Base-by-base conservation (phyloP, 2,888 invertebrate genomes). In the Agrochola circellaris region DNA sequence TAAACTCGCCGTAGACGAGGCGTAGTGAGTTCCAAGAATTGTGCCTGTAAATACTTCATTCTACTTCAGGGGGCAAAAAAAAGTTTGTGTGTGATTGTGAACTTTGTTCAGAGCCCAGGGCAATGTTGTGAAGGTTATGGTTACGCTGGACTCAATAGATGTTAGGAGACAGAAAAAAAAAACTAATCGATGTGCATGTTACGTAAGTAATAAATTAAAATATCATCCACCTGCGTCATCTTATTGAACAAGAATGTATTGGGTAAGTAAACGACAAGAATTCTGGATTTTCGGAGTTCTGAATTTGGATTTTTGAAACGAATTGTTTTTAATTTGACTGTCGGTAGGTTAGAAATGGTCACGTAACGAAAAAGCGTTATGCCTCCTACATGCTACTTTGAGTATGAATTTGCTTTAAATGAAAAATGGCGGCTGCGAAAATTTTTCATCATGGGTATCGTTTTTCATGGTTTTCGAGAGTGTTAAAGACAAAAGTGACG, bases 1-100 rank as follows among this genome's bases (percentile, higher is more conserved):
- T 61, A 79, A 54, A 56, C 45, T 58, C 30, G 5, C 15, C 15
- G 42, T 54, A 38, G 30, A 65, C 54, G 26, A 23, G 34, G 38
- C 15, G n/a, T 48, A 13, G 20, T 38, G 38, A 8, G 15, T 73
- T 73, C 74, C 54, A 48, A 48, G 66, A 79, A 67, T 23, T 45
- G 17, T 34, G 13, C 2, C 20, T 23, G 1, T n/a, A 60, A 42
- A 51, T 30, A 75, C 4, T 65, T 65, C 3, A 60, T 38, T 42
- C 34, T 54, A 48, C 6, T 74, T 51, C 30, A 26, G 15, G n/a
- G 8, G 38, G 3, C 45, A 45, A 42, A n/a, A 26, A 34, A 48
- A 48, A 20, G 56, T 79, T 79, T 42, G 30, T 65, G 1, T 45
- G 7, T 51, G 7, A 30, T 13, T 51, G 7, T 58, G 1, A 34